Percentiles rank a stretch among this genome's conserved stretches.
Conservation (phyloP, 1,140 invertebrate genomes). For the Homalodisca vitripennis region DNA sequence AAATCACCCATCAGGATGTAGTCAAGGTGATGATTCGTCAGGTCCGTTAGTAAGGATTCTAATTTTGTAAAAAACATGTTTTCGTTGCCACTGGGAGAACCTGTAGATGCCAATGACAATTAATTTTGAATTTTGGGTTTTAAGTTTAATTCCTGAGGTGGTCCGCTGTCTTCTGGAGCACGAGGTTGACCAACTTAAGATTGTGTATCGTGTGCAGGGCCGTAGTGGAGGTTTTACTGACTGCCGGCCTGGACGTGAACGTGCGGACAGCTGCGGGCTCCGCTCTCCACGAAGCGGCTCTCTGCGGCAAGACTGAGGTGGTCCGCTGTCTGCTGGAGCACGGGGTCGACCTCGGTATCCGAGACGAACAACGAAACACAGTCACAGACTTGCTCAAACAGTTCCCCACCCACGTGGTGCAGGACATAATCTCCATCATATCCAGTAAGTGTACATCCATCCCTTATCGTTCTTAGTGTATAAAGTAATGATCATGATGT, state of each 20-base stretch:
- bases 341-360: constrained; percentile 77
- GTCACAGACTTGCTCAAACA: constrained; percentile 84
- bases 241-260: constrained; percentile 88
- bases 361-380: constrained; percentile 76
- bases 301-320: constrained; percentile 91
- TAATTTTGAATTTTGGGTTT: no score
- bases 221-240: constrained; percentile 79
- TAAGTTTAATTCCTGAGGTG: no score
- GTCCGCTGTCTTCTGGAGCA: constrained; percentile 77
- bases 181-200: no score
- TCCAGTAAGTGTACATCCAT: constrained; percentile 75
- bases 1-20: no score
- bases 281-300: constrained; percentile 91
- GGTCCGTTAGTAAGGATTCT: no score
- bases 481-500: no score
- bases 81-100: no score
- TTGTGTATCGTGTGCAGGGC: no score
- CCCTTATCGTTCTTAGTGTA: no score
- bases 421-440: constrained; percentile 79
- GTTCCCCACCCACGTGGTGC: constrained; percentile 85
- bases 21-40: no score
- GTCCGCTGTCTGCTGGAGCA: constrained; percentile 78
- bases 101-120: no score
- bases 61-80: no score
- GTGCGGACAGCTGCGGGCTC: constrained; percentile 84